Evolutionary conservation across 2,797 vertebrate species (phyloP).

Genomic region (Lates japonicus): DNA sequence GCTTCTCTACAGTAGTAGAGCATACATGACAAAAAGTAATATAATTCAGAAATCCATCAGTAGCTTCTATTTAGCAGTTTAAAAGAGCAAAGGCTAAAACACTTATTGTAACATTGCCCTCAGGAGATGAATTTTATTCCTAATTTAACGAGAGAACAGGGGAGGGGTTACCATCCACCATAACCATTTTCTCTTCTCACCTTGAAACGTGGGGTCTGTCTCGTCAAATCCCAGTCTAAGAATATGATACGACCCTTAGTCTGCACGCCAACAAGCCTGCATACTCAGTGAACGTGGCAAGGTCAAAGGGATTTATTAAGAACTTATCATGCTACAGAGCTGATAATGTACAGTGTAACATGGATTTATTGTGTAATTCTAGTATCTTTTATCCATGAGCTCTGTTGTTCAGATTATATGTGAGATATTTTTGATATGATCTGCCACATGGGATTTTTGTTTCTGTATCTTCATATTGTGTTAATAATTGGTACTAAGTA

Average conservation of each 20-base stretch:
- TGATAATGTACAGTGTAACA: neutral
- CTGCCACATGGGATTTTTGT: neutral
- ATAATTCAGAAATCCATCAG: constrained; percentile 48
- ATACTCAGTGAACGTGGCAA: constrained; percentile 31
- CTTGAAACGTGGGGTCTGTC: constrained; percentile 51
- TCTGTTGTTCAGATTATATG: neutral
- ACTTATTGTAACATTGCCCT: constrained; percentile 6
- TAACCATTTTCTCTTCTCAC: constrained; percentile 47
- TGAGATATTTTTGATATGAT: constrained; percentile 5
- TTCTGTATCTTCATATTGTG: neutral
- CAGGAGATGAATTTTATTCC: constrained; percentile 42
- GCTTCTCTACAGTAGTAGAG: neutral
- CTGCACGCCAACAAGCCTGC: constrained; percentile 34
- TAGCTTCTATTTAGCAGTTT: neutral
- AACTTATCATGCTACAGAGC: constrained; percentile 20
- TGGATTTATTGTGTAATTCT: constrained; percentile 26
- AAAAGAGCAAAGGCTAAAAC: neutral
- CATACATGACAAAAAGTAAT: neutral
- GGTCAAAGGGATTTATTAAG: constrained; percentile 49
- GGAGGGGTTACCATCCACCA: neutral
- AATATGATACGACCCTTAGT: constrained; percentile 13
- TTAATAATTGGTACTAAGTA: neutral
- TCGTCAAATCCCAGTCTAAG: constrained; percentile 42
- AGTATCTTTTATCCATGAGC: neutral
- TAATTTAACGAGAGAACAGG: constrained; percentile 46